These are phyloP conservation scores for Tauraco erythrolophus DNA, from an alignment of 2,113 vertebrate species.

Conservation along the genomic window DNA sequence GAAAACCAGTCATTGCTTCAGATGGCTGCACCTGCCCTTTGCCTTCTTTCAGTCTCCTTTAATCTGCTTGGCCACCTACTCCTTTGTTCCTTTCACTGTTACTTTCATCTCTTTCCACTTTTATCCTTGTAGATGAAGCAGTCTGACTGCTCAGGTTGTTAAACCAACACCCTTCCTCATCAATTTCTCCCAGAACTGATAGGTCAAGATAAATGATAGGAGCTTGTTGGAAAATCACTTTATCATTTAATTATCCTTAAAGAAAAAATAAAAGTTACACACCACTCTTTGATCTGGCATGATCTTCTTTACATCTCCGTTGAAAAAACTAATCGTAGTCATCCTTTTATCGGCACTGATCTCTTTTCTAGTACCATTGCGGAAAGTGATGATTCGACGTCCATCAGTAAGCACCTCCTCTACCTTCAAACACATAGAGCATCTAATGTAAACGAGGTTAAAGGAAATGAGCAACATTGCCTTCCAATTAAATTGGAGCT, in stretches of 20 bases:
- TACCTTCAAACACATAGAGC: conserved; percentile 43
- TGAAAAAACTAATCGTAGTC: conserved; percentile 64
- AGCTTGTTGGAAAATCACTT: neutral
- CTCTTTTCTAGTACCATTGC: conserved; percentile 70
- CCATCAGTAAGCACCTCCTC: conserved; percentile 58
- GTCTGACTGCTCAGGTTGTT: neutral
- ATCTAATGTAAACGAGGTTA: neutral
- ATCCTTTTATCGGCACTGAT: conserved; percentile 64
- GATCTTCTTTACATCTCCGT: conserved; percentile 77
- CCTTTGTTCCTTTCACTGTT: neutral
- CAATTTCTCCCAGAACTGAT: neutral
- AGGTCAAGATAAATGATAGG: neutral
- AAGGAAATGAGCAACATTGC: neutral
- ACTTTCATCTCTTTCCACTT: neutral
- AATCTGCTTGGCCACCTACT: neutral
- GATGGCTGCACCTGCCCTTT: neutral
- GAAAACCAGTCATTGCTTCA: neutral
- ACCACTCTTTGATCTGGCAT: conserved; percentile 75
- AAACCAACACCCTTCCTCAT: neutral
- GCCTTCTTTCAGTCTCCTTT: neutral
- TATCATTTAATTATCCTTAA: neutral
- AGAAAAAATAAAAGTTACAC: neutral
- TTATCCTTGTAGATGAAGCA: neutral
- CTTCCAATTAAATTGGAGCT: neutral
- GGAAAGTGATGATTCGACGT: conserved; percentile 36